Evolutionary conservation across 2,113 vertebrate genomes (phyloP).

Genomic region (Cyanoramphus novaezelandiae): DNA sequence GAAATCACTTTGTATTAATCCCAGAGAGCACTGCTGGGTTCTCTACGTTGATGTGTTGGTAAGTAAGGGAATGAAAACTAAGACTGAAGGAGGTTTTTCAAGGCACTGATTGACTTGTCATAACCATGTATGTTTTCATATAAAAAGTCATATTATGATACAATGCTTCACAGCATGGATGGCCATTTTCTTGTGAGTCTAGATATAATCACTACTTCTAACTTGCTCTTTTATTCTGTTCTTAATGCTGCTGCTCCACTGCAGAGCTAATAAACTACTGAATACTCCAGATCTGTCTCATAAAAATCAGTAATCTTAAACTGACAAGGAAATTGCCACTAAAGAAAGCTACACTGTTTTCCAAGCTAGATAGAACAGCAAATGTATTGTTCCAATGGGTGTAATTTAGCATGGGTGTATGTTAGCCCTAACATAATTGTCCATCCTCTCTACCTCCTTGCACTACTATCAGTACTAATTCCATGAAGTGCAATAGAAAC

Average conservation of each 20-base stretch:
- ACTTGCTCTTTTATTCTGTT: neutral
- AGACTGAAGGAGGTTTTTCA: neutral
- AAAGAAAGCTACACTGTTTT: neutral
- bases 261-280: neutral
- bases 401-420: neutral
- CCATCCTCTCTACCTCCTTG: neutral
- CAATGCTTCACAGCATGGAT: neutral
- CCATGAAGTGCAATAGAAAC: neutral
- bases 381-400: neutral
- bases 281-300: neutral
- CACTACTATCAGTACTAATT: neutral
- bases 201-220: neutral
- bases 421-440: neutral
- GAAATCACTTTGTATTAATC: constrained; percentile 84
- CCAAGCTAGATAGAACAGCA: neutral
- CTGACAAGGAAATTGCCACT: neutral
- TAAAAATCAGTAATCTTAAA: neutral
- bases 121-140: neutral
- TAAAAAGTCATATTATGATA: neutral
- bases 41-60: constrained; percentile 97
- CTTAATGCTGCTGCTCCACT: neutral
- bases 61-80: constrained; percentile 49
- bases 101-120: neutral
- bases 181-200: neutral
- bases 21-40: constrained; percentile 94